phyloP scores from a whole-genome alignment of 2,888 invertebrate species.

The Gastrophysa polygoni region DNA sequence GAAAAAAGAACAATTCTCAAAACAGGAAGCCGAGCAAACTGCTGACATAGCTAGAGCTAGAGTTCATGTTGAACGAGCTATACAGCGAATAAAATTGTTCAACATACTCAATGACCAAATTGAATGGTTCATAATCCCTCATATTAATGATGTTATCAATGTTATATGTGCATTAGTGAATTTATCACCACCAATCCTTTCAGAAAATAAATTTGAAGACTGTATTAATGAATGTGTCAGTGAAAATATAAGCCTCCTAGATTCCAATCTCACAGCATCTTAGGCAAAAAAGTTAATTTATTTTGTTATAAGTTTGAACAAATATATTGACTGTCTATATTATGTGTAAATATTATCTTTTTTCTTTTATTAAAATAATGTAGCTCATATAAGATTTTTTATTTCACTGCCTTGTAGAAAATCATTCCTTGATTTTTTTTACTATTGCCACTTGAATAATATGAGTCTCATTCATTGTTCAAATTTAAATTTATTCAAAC shows the following conservation, averaged over 20 bases:
- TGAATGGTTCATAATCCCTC: constrained; percentile 8
- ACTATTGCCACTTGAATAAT: too few species aligned
- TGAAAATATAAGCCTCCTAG: constrained; percentile 3
- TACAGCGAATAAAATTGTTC: constrained; percentile 11
- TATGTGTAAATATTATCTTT: too few species aligned
- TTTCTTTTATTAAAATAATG: too few species aligned
- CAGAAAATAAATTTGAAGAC: constrained; percentile 7
- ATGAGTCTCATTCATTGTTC: too few species aligned
- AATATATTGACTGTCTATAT: too few species aligned
- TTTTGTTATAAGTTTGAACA: too few species aligned
- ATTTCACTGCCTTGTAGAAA: too few species aligned
- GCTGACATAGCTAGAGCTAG: constrained; percentile 8
- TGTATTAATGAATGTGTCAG: constrained; percentile 6
- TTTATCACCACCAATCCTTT: constrained; percentile 13
- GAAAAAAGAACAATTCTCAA: constrained; percentile 12
- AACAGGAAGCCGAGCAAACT: constrained; percentile 5
- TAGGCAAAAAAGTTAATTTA: neutral
- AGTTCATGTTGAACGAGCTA: constrained; percentile 11
- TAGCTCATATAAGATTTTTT: too few species aligned
- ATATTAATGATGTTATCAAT: constrained; percentile 6
- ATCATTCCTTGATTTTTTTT: too few species aligned
- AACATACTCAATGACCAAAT: constrained; percentile 10
- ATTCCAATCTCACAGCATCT: constrained; percentile 7
- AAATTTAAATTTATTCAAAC: too few species aligned
- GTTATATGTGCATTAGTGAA: constrained; percentile 13